Evolutionary conservation across 2,113 vertebrate genomes (phyloP), one percentile per base, ranked within the genome.

Genomic region (Hystrix brachyura): DNA sequence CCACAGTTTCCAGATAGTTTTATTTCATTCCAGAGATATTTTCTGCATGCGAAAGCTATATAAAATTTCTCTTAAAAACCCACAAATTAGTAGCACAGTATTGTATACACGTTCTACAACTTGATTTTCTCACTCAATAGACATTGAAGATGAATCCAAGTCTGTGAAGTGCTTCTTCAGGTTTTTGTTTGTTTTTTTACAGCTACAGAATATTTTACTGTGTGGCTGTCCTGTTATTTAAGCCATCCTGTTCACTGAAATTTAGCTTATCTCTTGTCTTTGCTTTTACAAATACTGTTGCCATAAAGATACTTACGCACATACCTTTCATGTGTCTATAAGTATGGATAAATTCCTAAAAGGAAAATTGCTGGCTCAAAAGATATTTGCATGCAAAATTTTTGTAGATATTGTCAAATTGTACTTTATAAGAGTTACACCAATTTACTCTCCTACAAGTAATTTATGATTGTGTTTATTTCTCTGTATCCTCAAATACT

Each of bases 341-440:
- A 43, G 67, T 29, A 62, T 5, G 27, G 27, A 34, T 78, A 53
- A 69, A 62, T 60, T 76, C 43, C 43, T 78, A 79, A 79, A 92
- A 29, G 71, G 15, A 53, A 83, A 78, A 46, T n/a, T 90, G 34
- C 55, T 76, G 62, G 85, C 79, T 90, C 86, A 93, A 51, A 84
- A 71, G 34, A 59, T 32, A 46, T n/a, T 46, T 93, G 10, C 23
- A 51, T 29, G 7, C 65, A 29, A 34, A 90, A 48, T 62, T 57
- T 67, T 78, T 38, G 43, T 43, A 48, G 43, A 69, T 89, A 55
- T 84, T 60, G 7, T 87, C 53, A 60, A 46, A 53, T 3, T 51
- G 11, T 53, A n/a, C 19, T 34, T 62, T 46, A 8, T 53, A 46
- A 90, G 34, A 9, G 8, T 48, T 51, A 18, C 17, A 62, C 7